Base-by-base conservation (phyloP, 2,797 vertebrate genomes). In the Bucorvus abyssinicus region DNA sequence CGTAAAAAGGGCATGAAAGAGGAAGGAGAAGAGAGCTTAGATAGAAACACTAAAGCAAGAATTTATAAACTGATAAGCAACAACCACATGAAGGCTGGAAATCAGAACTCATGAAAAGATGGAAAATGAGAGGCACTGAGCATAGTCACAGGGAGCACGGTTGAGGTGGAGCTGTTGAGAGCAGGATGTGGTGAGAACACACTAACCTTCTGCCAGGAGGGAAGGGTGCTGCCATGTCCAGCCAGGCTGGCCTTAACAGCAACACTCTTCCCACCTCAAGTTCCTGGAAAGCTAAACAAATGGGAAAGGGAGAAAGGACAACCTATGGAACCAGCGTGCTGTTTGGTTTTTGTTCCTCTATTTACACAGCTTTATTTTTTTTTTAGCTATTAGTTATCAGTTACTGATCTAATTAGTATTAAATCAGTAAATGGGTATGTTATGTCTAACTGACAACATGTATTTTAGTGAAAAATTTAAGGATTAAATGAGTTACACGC, bases 91-190 rank as follows among this genome's bases (percentile, higher is more conserved):
- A 67, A 70, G 29, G 9, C 17, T 70, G 22, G 57, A 70, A 90
- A 53, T 22, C 2, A 2, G 24, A 77, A 56, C 4, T 24, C 23
- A 21, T 12, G 32, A 75, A 29, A 65, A 67, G 10, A 21, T n/a
- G 57, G 47, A 32, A 82, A 63, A 53, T 57, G 47, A 9, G 18
- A 63, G 40, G 24, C 12, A 21, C 5, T 32, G 29, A 63, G 14
- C 5, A 34, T 19, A 38, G 27, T 10, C 20, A 40, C 0, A 0
- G 5, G 14, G 7, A 76, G 10, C 27, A 53, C 0, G 0, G 36
- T n/a, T 4, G 53, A 42, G 44, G 34, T 22, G 67, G 57, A 88
- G 9, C 6, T 52, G 18, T 45, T 40, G 81, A 40, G n/a, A 73
- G 16, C 8, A 40, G 22, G 14, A 27, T 24, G 7, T 29, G 29